Evolutionary conservation across 2,888 invertebrate species (phyloP), one percentile per base, ranked within the genome.

Genomic region (Malachius bipustulatus): DNA sequence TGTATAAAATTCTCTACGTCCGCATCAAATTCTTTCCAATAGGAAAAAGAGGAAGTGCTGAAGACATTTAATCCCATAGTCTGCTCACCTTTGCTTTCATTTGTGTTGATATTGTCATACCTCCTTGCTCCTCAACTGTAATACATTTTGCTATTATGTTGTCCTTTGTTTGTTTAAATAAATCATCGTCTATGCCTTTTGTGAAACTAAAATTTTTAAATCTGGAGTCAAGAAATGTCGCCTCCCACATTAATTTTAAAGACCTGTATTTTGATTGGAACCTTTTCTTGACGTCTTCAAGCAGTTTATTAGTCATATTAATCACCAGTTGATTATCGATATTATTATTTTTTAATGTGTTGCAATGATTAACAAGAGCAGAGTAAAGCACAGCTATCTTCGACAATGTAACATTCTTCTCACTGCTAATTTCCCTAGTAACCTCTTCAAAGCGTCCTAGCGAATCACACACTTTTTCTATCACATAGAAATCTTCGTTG

Each of bases 161-260:
- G 2, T 30, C 30, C 9, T 30, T 30, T 4, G 30, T 30, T 2
- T 11, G 6, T 15, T 15, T 13, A 4, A 30, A 30, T 4, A 30
- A 10, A 4, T 2, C 10, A n/a, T 29, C 29, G 11, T 6, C 9
- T n/a, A n/a, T 11, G 9, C 11, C 6, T 6, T 11, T 11, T 11
- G 10, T 26, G 10, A 34, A 34, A 4, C 34, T 28, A 14, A 13
- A 28, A 3, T 34, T n/a, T 12, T 34, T 31, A 15, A 30, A 12
- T 35, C 30, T 30, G n/a, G 34, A 2, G 15, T 34, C 28, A n/a
- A 31, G 14, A 27, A 34, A 15, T 4, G 34, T 34, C 10, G 26
- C 27, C 14, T 34, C 26, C 4, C 12, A 10, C n/a, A 34, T 13
- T 14, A 27, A 13, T 14, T 4, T 30, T 14, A 8, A 13, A 13